Base-by-base conservation (phyloP, 1,140 invertebrate genomes). In the Drosophila repleta region DNA sequence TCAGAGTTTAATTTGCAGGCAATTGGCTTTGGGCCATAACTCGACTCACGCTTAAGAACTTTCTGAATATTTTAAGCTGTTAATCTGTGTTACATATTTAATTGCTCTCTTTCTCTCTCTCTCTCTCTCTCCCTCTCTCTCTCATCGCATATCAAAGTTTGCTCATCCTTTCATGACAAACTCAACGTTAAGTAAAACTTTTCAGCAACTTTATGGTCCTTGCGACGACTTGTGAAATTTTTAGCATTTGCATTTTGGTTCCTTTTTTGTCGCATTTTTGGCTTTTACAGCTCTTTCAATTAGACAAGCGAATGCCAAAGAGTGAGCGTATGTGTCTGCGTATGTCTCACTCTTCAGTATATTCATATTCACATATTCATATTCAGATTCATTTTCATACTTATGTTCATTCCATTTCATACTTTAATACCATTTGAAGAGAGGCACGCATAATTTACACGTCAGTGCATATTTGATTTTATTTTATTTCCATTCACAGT, bases 381-480 rank as follows among this genome's bases (percentile, higher is more conserved):
- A 29, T 39, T 35, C n/a, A 43, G 4, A 63, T 49, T 48, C 57
- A 29, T 32, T 11, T 49, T 48, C 58, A 17, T 32, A 21, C 63
- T 65, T 26, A 29, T 57, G 18, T 60, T 46, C 63, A 53, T 49
- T 35, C 26, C 62, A 46, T 52, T 71, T 71, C 43, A 64, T 49
- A 64, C 65, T 55, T 76, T 66, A 56, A 62, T 58, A 60, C 18
- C 46, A 73, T 73, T 79, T 77, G 61, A 63, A 63, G 37, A 62
- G 60, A 71, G 69, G 55, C 49, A 52, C 71, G 76, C 76, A 76
- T 84, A 82, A 87, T 87, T 87, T 82, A 72, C 82, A 87, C 74
- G 65, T 79, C 55, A 82, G 67, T 79, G 83, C 78, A 82, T 88
- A 82, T 87, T 78, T 87, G 77, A 87, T 88, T 82, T 82, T 69